Evolutionary conservation across 2,888 invertebrate species (phyloP).

Genomic region (Eilema caniola): DNA sequence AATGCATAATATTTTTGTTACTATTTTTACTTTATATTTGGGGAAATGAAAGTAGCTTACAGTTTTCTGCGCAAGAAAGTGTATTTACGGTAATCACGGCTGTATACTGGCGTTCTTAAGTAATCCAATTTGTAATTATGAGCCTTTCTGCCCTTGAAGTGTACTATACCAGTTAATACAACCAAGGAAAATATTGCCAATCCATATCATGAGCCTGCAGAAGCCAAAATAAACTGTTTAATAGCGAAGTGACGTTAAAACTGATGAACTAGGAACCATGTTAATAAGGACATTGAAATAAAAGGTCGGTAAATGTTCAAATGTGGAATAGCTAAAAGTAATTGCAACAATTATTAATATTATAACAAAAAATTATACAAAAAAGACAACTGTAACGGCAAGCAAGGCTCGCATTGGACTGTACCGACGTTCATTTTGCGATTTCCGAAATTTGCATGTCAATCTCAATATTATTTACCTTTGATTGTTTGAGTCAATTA

Average conservation of each 20-base stretch:
- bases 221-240: background rate
- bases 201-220: background rate
- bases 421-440: background rate
- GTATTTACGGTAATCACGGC: background rate
- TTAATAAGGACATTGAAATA: background rate
- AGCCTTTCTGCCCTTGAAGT: background rate
- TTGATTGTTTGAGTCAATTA: too few relatives aligned
- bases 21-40: background rate
- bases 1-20: too few relatives aligned
- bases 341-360: slow-evolving; percentile 38
- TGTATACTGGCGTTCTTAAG: background rate
- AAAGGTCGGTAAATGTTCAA: slow-evolving; percentile 27
- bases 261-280: background rate
- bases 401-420: background rate
- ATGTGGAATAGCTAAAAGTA: slow-evolving; percentile 35
- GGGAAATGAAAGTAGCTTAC: background rate
- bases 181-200: background rate
- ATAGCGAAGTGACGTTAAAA: background rate
- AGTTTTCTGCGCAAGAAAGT: background rate
- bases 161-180: background rate
- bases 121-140: background rate
- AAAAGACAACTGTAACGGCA: slow-evolving; percentile 19
- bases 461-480: too few relatives aligned
- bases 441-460: background rate
- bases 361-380: slow-evolving; percentile 37